Percentiles rank a stretch among this genome's conserved stretches.
phyloP scores from a whole-genome alignment of 1,140 invertebrate species.

The Scaptomyza hsui region DNA sequence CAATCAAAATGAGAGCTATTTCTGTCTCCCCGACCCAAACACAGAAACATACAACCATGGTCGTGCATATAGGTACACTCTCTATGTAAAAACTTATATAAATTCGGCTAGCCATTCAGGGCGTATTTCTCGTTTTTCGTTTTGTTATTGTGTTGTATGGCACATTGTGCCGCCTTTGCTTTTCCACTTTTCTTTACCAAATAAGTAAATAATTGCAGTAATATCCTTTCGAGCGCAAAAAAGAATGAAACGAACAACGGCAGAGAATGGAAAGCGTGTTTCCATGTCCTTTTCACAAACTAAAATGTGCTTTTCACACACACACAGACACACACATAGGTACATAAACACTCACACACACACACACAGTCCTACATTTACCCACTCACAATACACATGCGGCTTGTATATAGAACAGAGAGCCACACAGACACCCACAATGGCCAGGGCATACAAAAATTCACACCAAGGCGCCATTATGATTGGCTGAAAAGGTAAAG shows the following conservation, averaged over 20 bases:
- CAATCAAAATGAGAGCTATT: constrained; percentile 33
- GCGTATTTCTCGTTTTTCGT: constrained; percentile 43
- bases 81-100: constrained; percentile 31
- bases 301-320: constrained; percentile 77
- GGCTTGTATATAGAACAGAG: constrained; percentile 70
- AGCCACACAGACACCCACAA: constrained; percentile 73
- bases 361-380: constrained; percentile 18
- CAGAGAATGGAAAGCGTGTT: constrained; percentile 77
- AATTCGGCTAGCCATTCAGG: constrained; percentile 49
- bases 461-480: constrained; percentile 79
- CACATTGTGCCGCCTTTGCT: constrained; percentile 50
- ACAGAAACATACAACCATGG: constrained; percentile 9
- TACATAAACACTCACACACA: constrained; percentile 24
- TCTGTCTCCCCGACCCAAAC: constrained; percentile 1
- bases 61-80: constrained; percentile 42
- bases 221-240: constrained; percentile 77
- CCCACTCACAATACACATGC: constrained; percentile 54
- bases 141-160: constrained; percentile 54
- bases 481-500: constrained; percentile 74
- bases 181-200: constrained; percentile 74
- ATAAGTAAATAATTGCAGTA: constrained; percentile 82
- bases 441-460: constrained; percentile 73
- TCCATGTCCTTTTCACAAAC: constrained; percentile 80
- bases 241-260: constrained; percentile 70
- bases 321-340: constrained; percentile 29